Evolutionary conservation across 2,113 vertebrate species (phyloP), one percentile per base, ranked within the genome.

Genomic region (Halichoeres trimaculatus): DNA sequence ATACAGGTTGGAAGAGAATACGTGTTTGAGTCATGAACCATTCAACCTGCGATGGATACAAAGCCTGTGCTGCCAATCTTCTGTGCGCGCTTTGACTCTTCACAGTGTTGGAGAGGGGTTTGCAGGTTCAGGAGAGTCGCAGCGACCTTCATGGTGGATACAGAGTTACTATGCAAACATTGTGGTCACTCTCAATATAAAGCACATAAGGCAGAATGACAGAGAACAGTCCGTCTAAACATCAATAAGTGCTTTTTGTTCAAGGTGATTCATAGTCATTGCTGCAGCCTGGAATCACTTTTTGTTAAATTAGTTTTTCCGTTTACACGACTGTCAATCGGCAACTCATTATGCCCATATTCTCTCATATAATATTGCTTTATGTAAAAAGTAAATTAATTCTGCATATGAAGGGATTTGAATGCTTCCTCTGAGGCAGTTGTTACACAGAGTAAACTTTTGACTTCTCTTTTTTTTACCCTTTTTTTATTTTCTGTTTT

Each of bases 1-100:
- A 40, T 17, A 69, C 47, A 67, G 75, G 40, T 66, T 34, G 24
- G 19, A 61, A 3, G 4, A 74, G 81, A 77, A 86, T 84, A 59
- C 45, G 61, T 75, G 53, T 78, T 77, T 48, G 52, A 70, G 80
- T 88, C 67, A 85, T 80, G 86, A 83, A 63, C 56, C 68, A 73
- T 64, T 55, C n/a, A 30, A 23, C 19, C 34, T 19, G 10, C 22
- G 36, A 60, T n/a, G 20, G 24, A 54, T 53, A 78, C 14, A 19
- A 45, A 45, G 16, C 17, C 16, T 45, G 14, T 45, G 17, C 43
- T 45, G 43, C 43, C 8, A 7, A 45, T 45, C 43, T 45, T 6
- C 6, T 45, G 43, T 14, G 17, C 14, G 5, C 6, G 5, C 43
- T 2, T 14, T 7, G 16, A 19, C 17, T 19, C 17, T 17, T 19